A percentile compares a stretch with the other conserved stretches of the same genome.
Conservation (phyloP, 1,140 invertebrate species). For the Prorops nasuta region DNA sequence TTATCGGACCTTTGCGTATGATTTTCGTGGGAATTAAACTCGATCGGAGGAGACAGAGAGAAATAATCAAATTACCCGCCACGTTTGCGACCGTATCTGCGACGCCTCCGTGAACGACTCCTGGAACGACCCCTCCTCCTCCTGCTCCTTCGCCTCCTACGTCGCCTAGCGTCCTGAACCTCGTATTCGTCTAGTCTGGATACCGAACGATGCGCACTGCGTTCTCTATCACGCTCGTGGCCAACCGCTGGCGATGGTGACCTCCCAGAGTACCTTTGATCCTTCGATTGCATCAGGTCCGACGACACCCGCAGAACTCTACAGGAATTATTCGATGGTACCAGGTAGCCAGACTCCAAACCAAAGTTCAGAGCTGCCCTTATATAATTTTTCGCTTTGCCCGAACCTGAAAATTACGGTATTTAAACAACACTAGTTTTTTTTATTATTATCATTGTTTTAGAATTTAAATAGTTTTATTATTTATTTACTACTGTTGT, state of each 20-base stretch:
- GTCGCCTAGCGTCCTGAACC: constrained; percentile 14
- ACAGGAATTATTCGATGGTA: constrained; percentile 23
- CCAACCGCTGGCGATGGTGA: not conserved
- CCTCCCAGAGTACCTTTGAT: not conserved
- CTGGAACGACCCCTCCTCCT: not conserved
- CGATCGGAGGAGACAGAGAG: not conserved
- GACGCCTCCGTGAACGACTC: constrained; percentile 1
- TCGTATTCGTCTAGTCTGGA: constrained; percentile 14
- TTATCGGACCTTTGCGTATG: constrained; percentile 18
- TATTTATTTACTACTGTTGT: not conserved
- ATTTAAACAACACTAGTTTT: not conserved
- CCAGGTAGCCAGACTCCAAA: constrained; percentile 32
- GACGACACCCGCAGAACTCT: constrained; percentile 34
- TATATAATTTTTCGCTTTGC: constrained; percentile 30
- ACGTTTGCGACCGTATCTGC: constrained; percentile 3
- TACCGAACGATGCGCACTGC: not conserved
- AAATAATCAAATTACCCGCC: not conserved
- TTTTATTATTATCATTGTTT: not conserved
- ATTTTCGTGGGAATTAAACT: too few relatives aligned
- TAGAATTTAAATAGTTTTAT: not conserved
- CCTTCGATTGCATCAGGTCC: constrained; percentile 17
- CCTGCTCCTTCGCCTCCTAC: not conserved
- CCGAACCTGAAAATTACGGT: constrained; percentile 14
- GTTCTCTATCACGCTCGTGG: not conserved
- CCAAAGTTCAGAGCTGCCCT: constrained; percentile 34